A percentile compares a stretch with the other conserved stretches of the same genome.
phyloP scores from a whole-genome alignment of 2,113 vertebrate genomes.

The Macquaria ambigua region DNA sequence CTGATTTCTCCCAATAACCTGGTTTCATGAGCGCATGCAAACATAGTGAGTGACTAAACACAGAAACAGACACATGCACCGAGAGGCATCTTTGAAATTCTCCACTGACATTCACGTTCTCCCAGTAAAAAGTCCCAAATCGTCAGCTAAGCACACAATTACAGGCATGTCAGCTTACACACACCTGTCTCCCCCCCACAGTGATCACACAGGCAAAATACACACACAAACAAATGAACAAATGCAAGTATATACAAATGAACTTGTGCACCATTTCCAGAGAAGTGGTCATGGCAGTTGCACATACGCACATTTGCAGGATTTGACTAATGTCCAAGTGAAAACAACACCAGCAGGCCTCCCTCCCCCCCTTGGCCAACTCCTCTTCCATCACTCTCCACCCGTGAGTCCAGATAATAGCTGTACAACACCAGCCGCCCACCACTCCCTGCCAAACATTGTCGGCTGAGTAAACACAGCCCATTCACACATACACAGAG shows the following conservation, averaged over 20 bases:
- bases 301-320: conserved; percentile 50
- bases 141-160: conserved; percentile 18
- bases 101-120: conserved; percentile 30
- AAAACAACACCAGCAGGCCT: conserved; percentile 54
- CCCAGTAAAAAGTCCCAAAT: conserved; percentile 29
- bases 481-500: conserved; percentile 72
- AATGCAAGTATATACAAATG: conserved; percentile 52
- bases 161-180: conserved; percentile 32
- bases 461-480: conserved; percentile 75
- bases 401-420: conserved; percentile 70
- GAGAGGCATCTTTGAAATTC: not conserved
- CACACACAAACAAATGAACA: conserved; percentile 57
- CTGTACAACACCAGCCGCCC: conserved; percentile 67
- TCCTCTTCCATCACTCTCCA: conserved; percentile 71
- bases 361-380: conserved; percentile 5
- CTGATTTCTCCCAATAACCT: conserved; percentile 27
- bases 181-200: conserved; percentile 58
- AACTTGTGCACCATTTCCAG: conserved; percentile 41
- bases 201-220: conserved; percentile 33
- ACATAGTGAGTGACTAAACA: not conserved
- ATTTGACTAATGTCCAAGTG: conserved; percentile 67
- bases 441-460: conserved; percentile 71
- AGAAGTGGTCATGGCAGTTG: conserved; percentile 61
- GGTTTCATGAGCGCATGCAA: not conserved
- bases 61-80: not conserved